Evolutionary conservation across 2,888 invertebrate genomes (phyloP), one percentile per base, ranked within the genome.

Genomic region (Microctonus aethiopoides): DNA sequence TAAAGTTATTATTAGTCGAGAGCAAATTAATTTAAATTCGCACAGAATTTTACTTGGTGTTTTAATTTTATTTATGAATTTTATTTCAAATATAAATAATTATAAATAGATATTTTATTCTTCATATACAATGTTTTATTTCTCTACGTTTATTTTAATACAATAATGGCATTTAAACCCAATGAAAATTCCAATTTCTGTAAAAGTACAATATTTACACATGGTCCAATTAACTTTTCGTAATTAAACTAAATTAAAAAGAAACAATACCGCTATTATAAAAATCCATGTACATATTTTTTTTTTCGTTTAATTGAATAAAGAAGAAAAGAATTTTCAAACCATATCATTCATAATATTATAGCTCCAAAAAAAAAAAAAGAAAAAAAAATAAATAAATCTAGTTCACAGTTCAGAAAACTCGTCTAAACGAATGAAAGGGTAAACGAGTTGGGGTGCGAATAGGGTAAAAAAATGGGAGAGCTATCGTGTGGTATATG

Each of bases 401-500:
- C 24, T 54, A 10, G n/a, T 24, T 22, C 26, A 54, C 26, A 54
- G 54, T 54, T 54, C 24, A 54, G 26, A 54, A 54, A 22, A 13
- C 26, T 10, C 26, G 54, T 54, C 54, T 54, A 26, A 24, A 67
- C 56, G 32, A 59, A 46, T 34, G 29, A 41, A 36, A 64, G 54
- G 32, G 13, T 46, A 61, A 66, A 64, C 32, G 67, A 41, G 46
- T 36, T 34, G 51, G 51, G 59, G 46, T 26, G 36, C 26, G 59
- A 24, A 51, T 51, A 22, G 20, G 36, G 59, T 59, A 34, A 68
- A 60, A 56, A 39, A 57, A 32, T 32, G 32, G 20, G 36, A 26
- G 60, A 60, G 32, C 57, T 52, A 67, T 67, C 57, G 20, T 57
- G 41, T 34, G 63, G 46, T 34, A 7, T 24, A 57, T 54, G 65